Evolutionary conservation across 1,140 invertebrate genomes (phyloP), one percentile per base, ranked within the genome.

Genomic region (Drosophila sproati): DNA sequence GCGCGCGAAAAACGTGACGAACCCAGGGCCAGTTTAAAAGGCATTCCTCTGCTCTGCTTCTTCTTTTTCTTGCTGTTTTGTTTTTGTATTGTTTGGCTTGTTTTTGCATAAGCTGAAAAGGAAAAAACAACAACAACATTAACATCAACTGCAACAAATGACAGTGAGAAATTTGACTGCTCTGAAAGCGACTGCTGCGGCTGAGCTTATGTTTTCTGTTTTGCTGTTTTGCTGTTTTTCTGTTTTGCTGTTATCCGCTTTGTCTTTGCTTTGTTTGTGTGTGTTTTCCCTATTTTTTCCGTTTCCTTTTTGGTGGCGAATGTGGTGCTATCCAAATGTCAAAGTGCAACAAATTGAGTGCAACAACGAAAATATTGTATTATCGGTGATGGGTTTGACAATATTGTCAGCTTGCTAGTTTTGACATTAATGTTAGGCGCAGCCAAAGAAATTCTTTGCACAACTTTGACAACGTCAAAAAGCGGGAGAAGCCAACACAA

Each of bases 1-100:
- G 82, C 67, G 83, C 83, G 83, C 79, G 77, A 83, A 88, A 88
- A 83, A 75, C 83, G 83, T 89, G 83, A 88, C 85, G 63, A 73
- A 78, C 72, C 76, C 64, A 39, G 57, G 45, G 67, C 66, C 67
- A 59, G 59, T 63, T 76, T 59, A 20, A 10, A 8, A 69, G 63
- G 63, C 74, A 66, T 32, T 71, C 52, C 20, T 20, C 20, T 20
- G 1, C 20, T 20, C 20, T 31, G 29, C 56, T 66, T 82, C 68
- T 79, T n/a, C 32, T 12, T n/a, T 5, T 32, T 31, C 28, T 6
- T 10, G 55, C 34, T 51, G 67, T 51, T 73, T 60, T 60, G 59
- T 52, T 63, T 61, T 75, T 37, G 54, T 56, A 50, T 29, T 62
- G 48, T 74, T 29, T 12, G 35, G n/a, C 7, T n/a, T 29, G 7